Conservation (phyloP, 2,113 vertebrate species). For the Sebastes fasciatus region DNA sequence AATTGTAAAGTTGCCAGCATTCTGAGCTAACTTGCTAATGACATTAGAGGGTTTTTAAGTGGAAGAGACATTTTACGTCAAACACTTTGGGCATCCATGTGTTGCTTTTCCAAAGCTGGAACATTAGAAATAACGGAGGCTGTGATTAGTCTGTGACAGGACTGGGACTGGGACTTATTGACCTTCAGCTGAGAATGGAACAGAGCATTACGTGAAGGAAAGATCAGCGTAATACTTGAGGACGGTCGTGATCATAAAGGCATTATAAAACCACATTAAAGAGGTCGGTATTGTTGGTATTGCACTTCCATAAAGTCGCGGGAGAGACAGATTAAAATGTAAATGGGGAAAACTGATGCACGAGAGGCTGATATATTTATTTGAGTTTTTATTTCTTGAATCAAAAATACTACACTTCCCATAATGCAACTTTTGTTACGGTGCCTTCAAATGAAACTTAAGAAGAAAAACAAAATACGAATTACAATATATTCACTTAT, state of each 20-base stretch:
- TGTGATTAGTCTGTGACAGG: constrained; percentile 17
- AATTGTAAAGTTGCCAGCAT: constrained; percentile 8
- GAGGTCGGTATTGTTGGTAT: not conserved
- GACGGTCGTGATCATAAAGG: not conserved
- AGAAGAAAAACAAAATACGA: too few relatives aligned
- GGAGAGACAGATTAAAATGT: not conserved
- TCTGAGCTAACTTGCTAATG: not conserved
- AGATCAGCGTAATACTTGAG: not conserved
- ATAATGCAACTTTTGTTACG: not conserved
- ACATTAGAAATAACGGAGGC: constrained; percentile 10
- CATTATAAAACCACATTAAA: not conserved
- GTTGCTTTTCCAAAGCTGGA: constrained; percentile 30
- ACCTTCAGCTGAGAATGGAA: constrained; percentile 25
- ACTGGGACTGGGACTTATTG: constrained; percentile 2
- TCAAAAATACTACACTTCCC: not conserved
- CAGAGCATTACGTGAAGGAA: not conserved
- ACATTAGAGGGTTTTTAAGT: constrained; percentile 3
- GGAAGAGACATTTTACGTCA: constrained; percentile 11
- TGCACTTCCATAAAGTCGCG: not conserved
- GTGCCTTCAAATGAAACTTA: too few relatives aligned
- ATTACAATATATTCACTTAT: too few relatives aligned
- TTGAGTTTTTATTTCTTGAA: not conserved
- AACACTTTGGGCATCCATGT: not conserved
- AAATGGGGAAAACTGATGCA: not conserved
- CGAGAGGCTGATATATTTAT: not conserved